A percentile compares a stretch with the other conserved stretches of the same genome.
phyloP scores from a whole-genome alignment of 2,797 vertebrate genomes.

The Epinephelus malabaricus region DNA sequence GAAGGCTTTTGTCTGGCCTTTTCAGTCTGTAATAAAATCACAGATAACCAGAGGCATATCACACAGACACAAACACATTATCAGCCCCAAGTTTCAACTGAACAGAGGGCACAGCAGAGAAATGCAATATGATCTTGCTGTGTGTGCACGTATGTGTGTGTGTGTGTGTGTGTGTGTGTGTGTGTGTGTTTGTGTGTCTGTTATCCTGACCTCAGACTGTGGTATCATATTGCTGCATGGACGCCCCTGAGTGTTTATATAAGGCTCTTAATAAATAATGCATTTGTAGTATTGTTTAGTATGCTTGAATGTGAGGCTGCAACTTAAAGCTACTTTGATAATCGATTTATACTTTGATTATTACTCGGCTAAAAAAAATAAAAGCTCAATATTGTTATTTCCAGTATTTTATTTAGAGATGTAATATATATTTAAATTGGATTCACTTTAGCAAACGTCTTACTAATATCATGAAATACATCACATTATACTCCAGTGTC shows the following conservation, averaged over 20 bases:
- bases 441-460: no score
- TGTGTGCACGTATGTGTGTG: neutral
- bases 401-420: no score
- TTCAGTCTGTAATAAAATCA: slow-evolving; percentile 53
- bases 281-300: slow-evolving; percentile 15
- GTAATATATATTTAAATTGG: no score
- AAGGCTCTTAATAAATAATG: slow-evolving; percentile 59
- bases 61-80: slow-evolving; percentile 7
- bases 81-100: slow-evolving; percentile 13
- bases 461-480: no score
- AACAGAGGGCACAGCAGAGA: slow-evolving; percentile 1
- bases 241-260: slow-evolving; percentile 37
- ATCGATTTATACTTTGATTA: no score
- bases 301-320: neutral
- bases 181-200: neutral
- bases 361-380: no score
- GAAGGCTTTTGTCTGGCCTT: neutral
- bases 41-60: slow-evolving; percentile 27
- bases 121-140: slow-evolving; percentile 40
- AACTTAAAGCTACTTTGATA: no score
- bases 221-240: slow-evolving; percentile 46
- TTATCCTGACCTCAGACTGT: slow-evolving; percentile 20
- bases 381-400: no score
- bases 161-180: slow-evolving; percentile 12
- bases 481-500: no score